These are phyloP conservation scores for Tenthredo distinguenda DNA, from an alignment of 2,888 invertebrate species.

Conservation along the genomic window DNA sequence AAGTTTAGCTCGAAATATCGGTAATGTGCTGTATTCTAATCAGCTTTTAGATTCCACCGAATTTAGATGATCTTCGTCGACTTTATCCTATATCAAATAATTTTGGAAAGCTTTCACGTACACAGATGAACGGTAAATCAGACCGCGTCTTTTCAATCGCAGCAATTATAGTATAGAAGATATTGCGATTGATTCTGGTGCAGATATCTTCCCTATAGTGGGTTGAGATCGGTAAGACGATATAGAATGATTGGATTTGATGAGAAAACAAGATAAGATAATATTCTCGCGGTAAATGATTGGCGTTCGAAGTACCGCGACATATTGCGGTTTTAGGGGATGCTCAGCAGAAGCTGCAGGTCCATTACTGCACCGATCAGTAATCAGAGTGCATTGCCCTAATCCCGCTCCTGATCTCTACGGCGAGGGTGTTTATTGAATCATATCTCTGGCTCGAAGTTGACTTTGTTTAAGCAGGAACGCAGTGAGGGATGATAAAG, in stretches of 20 bases:
- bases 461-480: conserved; percentile 2
- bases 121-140: neutral
- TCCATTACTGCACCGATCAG: conserved; percentile 13
- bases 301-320: neutral
- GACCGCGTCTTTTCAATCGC: conserved; percentile 3
- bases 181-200: conserved; percentile 10
- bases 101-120: neutral
- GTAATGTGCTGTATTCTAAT: neutral
- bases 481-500: conserved; percentile 13
- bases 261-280: conserved; percentile 39
- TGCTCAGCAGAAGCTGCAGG: neutral
- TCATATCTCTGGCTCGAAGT: neutral
- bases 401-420: neutral
- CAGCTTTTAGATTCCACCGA: too few relatives aligned
- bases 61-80: neutral
- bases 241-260: conserved; percentile 38
- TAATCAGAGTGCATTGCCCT: conserved; percentile 23
- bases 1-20: neutral
- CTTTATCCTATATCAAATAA: neutral
- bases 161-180: neutral
- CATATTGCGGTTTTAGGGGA: conserved; percentile 41
- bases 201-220: neutral
- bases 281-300: conserved; percentile 12
- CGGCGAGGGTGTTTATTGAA: conserved; percentile 26
- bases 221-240: conserved; percentile 13